Evolutionary conservation across 2,888 invertebrate genomes (phyloP).

Genomic region (Sycophila texana): DNA sequence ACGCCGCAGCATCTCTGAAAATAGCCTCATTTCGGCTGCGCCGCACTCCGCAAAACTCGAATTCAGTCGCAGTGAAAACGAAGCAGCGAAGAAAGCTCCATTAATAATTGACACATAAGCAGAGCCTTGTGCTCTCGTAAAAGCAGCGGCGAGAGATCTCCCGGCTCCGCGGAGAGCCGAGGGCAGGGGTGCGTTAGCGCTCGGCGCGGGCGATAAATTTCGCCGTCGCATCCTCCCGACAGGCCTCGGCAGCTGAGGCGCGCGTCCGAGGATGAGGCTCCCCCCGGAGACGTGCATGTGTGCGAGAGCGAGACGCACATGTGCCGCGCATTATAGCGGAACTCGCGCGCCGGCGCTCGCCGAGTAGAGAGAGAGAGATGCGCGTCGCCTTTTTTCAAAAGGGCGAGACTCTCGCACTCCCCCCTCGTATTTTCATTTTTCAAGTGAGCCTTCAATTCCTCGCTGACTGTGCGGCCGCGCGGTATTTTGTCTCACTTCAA

Average conservation of each 20-base stretch:
- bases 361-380: no score
- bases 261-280: background rate
- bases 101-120: no score
- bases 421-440: background rate
- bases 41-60: no score
- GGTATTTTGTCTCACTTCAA: constrained; percentile 10
- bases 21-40: no score
- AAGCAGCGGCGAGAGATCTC: no score
- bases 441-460: constrained; percentile 31
- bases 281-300: constrained; percentile 9
- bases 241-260: constrained; percentile 47
- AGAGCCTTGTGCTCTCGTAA: no score
- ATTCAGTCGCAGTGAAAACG: no score
- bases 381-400: background rate
- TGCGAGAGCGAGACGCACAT: background rate
- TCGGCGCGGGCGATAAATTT: constrained; percentile 46
- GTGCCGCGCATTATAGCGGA: constrained; percentile 23
- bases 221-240: constrained; percentile 45
- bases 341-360: constrained; percentile 3
- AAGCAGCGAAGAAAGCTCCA: no score
- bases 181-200: constrained; percentile 38
- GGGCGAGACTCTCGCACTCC: background rate
- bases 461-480: background rate
- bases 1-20: no score
- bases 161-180: no score